Evolutionary conservation across 2,113 vertebrate species (phyloP).

Genomic region (Aplodontia rufa): DNA sequence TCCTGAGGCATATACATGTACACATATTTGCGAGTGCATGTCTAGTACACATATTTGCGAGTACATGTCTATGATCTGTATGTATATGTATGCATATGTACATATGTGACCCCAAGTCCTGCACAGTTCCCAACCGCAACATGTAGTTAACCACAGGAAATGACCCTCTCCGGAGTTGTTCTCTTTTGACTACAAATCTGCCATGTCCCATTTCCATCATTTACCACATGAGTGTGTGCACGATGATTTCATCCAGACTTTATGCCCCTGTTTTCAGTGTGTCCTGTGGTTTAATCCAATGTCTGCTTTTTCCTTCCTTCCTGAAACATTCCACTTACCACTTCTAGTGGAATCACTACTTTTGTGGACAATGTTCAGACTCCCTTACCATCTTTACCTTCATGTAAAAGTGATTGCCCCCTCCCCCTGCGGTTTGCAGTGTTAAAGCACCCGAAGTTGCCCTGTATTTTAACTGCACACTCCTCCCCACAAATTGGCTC

Average conservation of each 20-base stretch:
- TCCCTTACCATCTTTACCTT: not conserved
- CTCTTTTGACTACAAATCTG: not conserved
- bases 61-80: not conserved
- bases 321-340: not conserved
- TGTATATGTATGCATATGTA: not conserved
- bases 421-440: not conserved
- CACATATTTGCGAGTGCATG: too few relatives aligned
- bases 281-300: too few relatives aligned
- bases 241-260: not conserved
- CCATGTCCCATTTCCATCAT: not conserved
- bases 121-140: too few relatives aligned
- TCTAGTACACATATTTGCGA: not conserved
- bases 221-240: not conserved
- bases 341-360: not conserved
- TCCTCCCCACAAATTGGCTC: not conserved
- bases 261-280: not conserved
- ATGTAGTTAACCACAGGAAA: not conserved
- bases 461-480: not conserved
- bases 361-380: not conserved
- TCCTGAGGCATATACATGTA: fast-evolving
- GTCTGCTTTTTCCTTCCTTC: not conserved
- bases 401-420: not conserved
- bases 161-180: not conserved
- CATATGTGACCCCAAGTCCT: not conserved
- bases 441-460: not conserved